Conservation (phyloP, 2,888 invertebrate genomes). For the Tetranychus truncatus region DNA sequence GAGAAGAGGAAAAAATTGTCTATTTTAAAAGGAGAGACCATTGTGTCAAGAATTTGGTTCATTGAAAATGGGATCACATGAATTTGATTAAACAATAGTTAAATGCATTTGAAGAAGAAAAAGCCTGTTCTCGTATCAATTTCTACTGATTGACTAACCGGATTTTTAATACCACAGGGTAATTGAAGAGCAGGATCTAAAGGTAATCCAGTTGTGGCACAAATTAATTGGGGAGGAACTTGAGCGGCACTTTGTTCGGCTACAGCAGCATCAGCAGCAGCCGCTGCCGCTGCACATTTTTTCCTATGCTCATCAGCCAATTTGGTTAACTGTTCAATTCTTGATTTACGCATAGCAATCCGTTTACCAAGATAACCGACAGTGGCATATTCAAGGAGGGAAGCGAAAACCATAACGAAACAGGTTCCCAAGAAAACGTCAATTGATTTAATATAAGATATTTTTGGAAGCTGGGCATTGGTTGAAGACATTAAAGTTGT, state of each 20-base stretch:
- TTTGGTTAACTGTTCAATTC: conserved; percentile 26
- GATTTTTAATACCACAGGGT: conserved; percentile 9
- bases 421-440: conserved; percentile 34
- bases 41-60: too few species aligned
- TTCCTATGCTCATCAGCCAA: conserved; percentile 25
- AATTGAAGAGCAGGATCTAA: conserved; percentile 7
- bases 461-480: conserved; percentile 35
- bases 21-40: too few species aligned
- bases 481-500: conserved; percentile 31
- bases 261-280: conserved; percentile 22
- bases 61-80: too few species aligned
- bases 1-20: too few species aligned
- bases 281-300: conserved; percentile 25
- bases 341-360: conserved; percentile 27
- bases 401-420: conserved; percentile 36
- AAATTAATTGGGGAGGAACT: conserved; percentile 4
- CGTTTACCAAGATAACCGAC: conserved; percentile 29
- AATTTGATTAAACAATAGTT: too few species aligned
- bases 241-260: conserved; percentile 10
- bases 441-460: conserved; percentile 34
- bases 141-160: neutral
- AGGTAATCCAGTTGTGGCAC: conserved; percentile 10
- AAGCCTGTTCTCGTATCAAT: too few species aligned
- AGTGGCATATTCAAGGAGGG: conserved; percentile 32
- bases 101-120: too few species aligned